Base-by-base conservation (phyloP, 2,888 invertebrate genomes). In the Ochropleura plecta region DNA sequence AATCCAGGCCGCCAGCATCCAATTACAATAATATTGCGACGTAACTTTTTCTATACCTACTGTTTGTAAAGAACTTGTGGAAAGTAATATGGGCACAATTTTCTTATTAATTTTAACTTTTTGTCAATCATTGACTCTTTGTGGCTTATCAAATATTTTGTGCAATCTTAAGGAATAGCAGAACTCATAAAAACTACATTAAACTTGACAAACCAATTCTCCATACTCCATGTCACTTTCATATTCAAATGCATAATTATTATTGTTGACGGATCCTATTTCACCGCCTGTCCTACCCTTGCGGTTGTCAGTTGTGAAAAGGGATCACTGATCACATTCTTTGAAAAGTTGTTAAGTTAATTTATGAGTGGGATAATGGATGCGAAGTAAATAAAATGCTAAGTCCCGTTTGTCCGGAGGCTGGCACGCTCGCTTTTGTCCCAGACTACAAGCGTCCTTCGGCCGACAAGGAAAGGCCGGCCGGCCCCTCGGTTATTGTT, bases 381-480 rank as follows among this genome's bases (percentile, higher is more conserved):
- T 88, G 80, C 68, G 78, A 72, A 81, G 89, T 91, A 90, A 93
- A 92, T 91, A 92, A 89, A 85, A 81, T 90, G 88, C 81, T 73
- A 86, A 87, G 90, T 91, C 92, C 92, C 91, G 92, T 94, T 91
- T 85, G 87, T 90, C 88, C 86, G 85, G 89, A 88, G 90, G 88
- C 88, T 86, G 85, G 89, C 92, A 89, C 90, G 90, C 88, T 88
- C 89, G 88, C 91, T 91, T 92, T 95, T 95, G 95, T 94, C 91
- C 92, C 78, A 59, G 30, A 59, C 59, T 59, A 16, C 40, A 0
- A 55, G 74, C 85, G 95, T 92, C 95, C 94, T 95, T 94, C 94
- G 90, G 79, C 78, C 88, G 84, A 79, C 84, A 85, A 86, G 89
- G 85, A 92, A 93, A 94, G 94, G 94, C 89, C 93, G 94, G 94